These are phyloP conservation scores for Calephelis nemesis DNA, from an alignment of 1,140 invertebrate species.

Conservation along the genomic window DNA sequence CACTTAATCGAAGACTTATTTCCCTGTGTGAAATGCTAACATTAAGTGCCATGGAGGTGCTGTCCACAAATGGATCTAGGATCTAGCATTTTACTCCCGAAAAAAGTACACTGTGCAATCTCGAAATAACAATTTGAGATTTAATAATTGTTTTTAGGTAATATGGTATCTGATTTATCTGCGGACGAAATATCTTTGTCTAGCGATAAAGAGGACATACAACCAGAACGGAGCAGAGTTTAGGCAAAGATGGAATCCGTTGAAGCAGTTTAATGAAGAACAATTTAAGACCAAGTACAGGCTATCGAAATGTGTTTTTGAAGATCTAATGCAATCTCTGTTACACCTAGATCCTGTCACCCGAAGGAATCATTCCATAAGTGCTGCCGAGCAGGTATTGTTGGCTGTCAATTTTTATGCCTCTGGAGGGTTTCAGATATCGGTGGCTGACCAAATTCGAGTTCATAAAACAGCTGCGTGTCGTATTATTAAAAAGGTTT, in stretches of 20 bases:
- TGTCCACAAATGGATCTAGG: too few relatives aligned
- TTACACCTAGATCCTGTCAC: neutral
- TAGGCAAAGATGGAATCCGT: neutral
- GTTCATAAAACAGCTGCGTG: neutral
- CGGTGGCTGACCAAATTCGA: neutral
- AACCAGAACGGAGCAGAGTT: neutral
- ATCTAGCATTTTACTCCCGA: too few relatives aligned
- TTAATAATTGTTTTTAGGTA: too few relatives aligned
- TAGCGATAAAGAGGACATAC: neutral
- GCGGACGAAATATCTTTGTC: neutral
- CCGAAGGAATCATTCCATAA: neutral
- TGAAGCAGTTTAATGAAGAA: neutral
- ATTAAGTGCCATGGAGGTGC: too few relatives aligned
- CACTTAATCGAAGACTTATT: too few relatives aligned
- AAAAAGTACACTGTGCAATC: too few relatives aligned
- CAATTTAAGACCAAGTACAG: neutral
- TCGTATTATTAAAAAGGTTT: conserved; percentile 1
- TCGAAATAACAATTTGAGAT: too few relatives aligned
- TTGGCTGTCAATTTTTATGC: neutral
- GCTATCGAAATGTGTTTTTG: neutral
- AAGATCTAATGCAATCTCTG: neutral
- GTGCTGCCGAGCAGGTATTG: neutral
- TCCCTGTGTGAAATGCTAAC: too few relatives aligned
- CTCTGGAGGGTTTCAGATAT: neutral
- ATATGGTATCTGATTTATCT: neutral